phyloP scores from a whole-genome alignment of 2,888 invertebrate species.

The Ornithoptera priamus region DNA sequence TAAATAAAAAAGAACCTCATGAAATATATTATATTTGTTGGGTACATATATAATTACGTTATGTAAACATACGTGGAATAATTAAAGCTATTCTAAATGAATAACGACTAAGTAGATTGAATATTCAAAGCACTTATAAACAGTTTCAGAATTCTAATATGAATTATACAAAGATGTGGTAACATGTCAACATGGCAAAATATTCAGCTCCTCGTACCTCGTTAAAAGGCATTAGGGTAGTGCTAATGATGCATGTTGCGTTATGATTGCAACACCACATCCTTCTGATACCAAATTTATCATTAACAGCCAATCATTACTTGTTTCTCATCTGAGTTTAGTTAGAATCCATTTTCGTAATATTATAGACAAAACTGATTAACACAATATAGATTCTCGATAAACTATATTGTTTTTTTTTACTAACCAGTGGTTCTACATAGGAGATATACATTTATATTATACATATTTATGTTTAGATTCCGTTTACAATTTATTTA shows the following conservation, averaged over 20 bases:
- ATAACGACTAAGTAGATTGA: not conserved
- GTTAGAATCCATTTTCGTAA: not conserved
- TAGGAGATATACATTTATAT: too few relatives aligned
- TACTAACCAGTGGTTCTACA: too few relatives aligned
- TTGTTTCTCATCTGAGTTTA: not conserved
- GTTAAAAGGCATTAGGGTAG: slow-evolving; percentile 15
- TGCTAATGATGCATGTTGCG: slow-evolving; percentile 15
- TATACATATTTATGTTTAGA: too few relatives aligned
- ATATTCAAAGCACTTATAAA: slow-evolving; percentile 8
- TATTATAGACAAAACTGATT: not conserved
- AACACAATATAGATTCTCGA: too few relatives aligned
- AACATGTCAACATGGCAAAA: slow-evolving; percentile 7
- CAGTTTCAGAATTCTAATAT: slow-evolving; percentile 15
- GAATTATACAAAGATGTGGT: slow-evolving; percentile 19
- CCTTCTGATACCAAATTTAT: slow-evolving; percentile 9
- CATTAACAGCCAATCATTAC: not conserved
- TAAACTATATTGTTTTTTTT: too few relatives aligned
- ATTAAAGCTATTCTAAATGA: not conserved
- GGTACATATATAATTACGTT: not conserved
- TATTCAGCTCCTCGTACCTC: slow-evolving; percentile 8
- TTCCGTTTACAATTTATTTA: not conserved
- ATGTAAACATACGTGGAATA: not conserved
- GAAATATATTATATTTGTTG: not conserved
- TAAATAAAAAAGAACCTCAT: not conserved
- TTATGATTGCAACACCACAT: slow-evolving; percentile 10